These are phyloP conservation scores for Lepidostoma basale DNA, from an alignment of 1,140 invertebrate species.

Conservation along the genomic window DNA sequence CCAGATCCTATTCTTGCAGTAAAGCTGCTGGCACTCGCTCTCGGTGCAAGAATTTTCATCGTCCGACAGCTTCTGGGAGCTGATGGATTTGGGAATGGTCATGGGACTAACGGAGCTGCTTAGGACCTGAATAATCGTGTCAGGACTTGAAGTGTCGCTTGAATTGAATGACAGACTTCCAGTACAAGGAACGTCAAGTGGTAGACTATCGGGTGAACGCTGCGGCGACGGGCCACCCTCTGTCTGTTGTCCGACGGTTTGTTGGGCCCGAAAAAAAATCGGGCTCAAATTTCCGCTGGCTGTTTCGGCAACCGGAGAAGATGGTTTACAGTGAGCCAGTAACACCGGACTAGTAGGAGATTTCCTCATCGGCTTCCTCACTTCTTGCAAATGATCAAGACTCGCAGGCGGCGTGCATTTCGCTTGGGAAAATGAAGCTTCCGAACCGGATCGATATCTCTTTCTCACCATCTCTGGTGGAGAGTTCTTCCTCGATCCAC, in stretches of 20 bases:
- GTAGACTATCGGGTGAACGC: constrained; percentile 55
- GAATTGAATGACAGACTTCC: constrained; percentile 60
- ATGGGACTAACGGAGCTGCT: constrained; percentile 50
- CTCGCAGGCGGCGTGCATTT: constrained; percentile 20
- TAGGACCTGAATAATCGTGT: constrained; percentile 60
- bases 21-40: constrained; percentile 50
- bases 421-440: constrained; percentile 40
- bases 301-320: constrained; percentile 48
- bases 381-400: constrained; percentile 38
- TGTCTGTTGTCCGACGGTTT: constrained; percentile 29
- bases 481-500: constrained; percentile 53
- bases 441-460: constrained; percentile 56
- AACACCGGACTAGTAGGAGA: constrained; percentile 58
- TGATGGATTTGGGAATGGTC: constrained; percentile 56
- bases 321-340: constrained; percentile 28
- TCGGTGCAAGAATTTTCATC: constrained; percentile 58
- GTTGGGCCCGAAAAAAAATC: constrained; percentile 44
- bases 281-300: constrained; percentile 50
- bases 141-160: constrained; percentile 60
- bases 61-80: constrained; percentile 60
- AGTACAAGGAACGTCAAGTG: constrained; percentile 54
- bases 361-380: constrained; percentile 51
- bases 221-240: constrained; percentile 49
- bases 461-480: constrained; percentile 53
- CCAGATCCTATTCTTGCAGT: constrained; percentile 64